Conservation (phyloP, 1,140 invertebrate species). For the Cydia splendana region DNA sequence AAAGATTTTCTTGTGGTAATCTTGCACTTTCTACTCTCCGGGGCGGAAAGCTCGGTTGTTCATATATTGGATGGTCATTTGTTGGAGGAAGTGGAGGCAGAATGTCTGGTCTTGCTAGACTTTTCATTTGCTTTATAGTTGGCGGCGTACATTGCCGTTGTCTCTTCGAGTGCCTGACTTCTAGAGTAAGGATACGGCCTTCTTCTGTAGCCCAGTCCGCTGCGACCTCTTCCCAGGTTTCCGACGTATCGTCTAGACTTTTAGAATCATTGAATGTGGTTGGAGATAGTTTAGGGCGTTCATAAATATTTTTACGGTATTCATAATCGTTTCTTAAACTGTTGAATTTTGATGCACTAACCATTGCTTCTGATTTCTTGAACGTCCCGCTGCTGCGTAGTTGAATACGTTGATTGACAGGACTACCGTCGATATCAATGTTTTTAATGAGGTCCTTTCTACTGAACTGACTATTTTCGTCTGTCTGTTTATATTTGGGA, state of each 20-base stretch:
- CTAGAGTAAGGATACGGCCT: slow-evolving; percentile 82
- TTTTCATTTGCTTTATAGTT: slow-evolving; percentile 71
- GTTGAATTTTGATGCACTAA: slow-evolving; percentile 80
- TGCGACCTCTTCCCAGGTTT: slow-evolving; percentile 53
- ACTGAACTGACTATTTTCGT: slow-evolving; percentile 65
- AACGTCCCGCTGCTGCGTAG: slow-evolving; percentile 82
- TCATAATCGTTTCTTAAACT: slow-evolving; percentile 88
- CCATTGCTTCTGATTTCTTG: slow-evolving; percentile 73
- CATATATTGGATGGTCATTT: slow-evolving; percentile 79
- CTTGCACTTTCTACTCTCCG: slow-evolving; percentile 72
- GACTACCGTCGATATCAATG: slow-evolving; percentile 81
- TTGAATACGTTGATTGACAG: slow-evolving; percentile 79
- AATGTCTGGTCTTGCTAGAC: slow-evolving; percentile 82
- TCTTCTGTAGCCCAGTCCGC: slow-evolving; percentile 73
- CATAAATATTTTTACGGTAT: slow-evolving; percentile 75
- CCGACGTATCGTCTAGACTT: slow-evolving; percentile 50
- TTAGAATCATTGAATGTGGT: slow-evolving; percentile 54
- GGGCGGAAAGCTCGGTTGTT: slow-evolving; percentile 81
- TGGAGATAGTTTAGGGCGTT: slow-evolving; percentile 52
- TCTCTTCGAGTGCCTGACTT: slow-evolving; percentile 84
- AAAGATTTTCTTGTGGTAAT: slow-evolving; percentile 65
- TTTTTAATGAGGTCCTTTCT: slow-evolving; percentile 71
- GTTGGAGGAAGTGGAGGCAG: slow-evolving; percentile 83
- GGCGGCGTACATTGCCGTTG: slow-evolving; percentile 81
- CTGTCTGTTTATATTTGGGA: slow-evolving; percentile 79